Base-by-base conservation (phyloP, 1,140 invertebrate species). In the Tetragnatha versicolor region DNA sequence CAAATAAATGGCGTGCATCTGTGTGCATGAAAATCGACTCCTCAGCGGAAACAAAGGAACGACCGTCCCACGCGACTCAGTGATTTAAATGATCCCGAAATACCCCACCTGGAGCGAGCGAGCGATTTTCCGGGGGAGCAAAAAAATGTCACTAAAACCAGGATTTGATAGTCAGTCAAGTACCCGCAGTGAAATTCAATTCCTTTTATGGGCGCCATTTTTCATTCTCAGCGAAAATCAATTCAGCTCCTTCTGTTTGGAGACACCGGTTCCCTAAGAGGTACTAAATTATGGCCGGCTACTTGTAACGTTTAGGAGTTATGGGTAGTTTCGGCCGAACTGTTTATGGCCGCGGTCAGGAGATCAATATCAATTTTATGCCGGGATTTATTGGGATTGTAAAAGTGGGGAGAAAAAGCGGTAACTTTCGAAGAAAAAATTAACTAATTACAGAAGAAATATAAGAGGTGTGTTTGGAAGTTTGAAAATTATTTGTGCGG, bases 151-250 rank as follows among this genome's bases (percentile, higher is more conserved):
- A 35, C 55, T 58, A 58, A 58, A 58, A 58, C 55, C 35, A 31
- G 55, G 55, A 58, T 58, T 58, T 58, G 55, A 58, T 58, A 58
- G 55, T 58, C 55, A 58, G 55, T 58, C 55, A 58, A 58, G 55
- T 31, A 31, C 55, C 55, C 35, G 55, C 27, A 58, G 55, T 58
- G 55, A n/a, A 58, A 58, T 58, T 35, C 55, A 33, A 58, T 58
- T 58, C 55, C 55, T 31, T 58, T 58, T 58, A 58, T 58, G 55
- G 55, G 5, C 4, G 29, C 17, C 55, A 58, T 58, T 58, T 58
- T 58, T 58, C 55, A 58, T 58, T 58, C 55, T 20, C 29, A 10
- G 17, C 17, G 4, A n/a, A 33, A 58, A 58, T 58, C 55, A 58
- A 58, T 58, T 58, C 35, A 9, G 29, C 10, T n/a, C 29, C 20